Evolutionary conservation across 2,888 invertebrate genomes (phyloP), one percentile per base, ranked within the genome.

Genomic region (Drosophila cracens): DNA sequence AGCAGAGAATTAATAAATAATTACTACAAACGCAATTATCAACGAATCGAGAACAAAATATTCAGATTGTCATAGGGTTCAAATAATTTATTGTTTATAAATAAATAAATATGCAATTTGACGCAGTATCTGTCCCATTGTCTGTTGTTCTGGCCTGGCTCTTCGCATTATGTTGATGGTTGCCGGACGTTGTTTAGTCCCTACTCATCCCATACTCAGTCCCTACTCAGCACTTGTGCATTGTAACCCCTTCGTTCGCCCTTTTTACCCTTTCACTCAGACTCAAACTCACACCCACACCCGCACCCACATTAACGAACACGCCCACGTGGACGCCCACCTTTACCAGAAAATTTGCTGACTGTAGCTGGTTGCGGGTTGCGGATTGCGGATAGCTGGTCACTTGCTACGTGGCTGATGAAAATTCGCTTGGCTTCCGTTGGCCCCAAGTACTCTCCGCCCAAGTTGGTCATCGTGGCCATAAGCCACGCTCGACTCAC

Each of bases 371-470:
- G 61, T 70, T 70, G 79, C 56, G 57, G 70, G 62, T 25, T 25
- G 25, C 25, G 25, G 25, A 51, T 74, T 54, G 64, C 49, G 60
- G 78, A 31, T 63, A 31, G 60, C 57, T 72, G 78, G 64, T 62
- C 72, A 69, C 60, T 87, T 82, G 77, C 73, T 84, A 82, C 85
- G 85, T 84, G 71, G 84, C 83, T 84, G 85, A 82, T 74, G 82
- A 89, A 84, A 81, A 82, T 82, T 80, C 79, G 76, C 78, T 72
- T 70, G 76, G 83, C 80, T 86, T 90, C 88, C 89, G 86, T 86
- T 88, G 63, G 71, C 18, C 79, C 79, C 82, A 77, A 70, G 66
- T 62, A 51, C 46, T 34, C 46, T 46, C 46, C 46, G 46, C 46
- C 46, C 46, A 46, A 46, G 46, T 38, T 54, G 38, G 56, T 56